Base-by-base conservation (phyloP, 2,113 vertebrate species). In the Capreolus pygargus region DNA sequence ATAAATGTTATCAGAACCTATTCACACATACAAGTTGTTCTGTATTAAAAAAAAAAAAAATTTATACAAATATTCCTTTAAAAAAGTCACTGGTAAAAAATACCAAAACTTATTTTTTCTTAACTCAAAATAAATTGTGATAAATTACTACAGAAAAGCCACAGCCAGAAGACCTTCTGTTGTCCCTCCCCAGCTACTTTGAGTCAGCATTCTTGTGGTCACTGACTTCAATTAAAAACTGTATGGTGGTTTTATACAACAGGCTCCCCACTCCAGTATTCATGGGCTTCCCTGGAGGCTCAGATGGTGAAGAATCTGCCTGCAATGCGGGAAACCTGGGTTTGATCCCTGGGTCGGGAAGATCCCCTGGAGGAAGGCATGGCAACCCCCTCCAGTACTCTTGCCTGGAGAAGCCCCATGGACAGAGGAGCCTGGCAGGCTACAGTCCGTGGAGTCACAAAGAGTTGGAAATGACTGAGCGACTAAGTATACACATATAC, bases 61-160 rank as follows among this genome's bases (percentile, higher is more conserved):
- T 10, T 95, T 64, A 83, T 55, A 8, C 30, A 67, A 84, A 86
- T 1, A 21, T 93, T 98, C 93, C 70, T 79, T 81, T 86, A 11
- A 87, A 95, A 93, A 90, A 30, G 55, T 60, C 74, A 36, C 54
- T 58, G 43, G 39, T 27, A 84, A 9, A 90, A 96, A 85, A 76
- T 50, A 78, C 10, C 14, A 85, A 57, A 30, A 96, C 25, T 57
- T 86, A 0, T 79, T 74, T 97, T 55, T 94, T 86, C 79, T 89
- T 93, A 92, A 93, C 70, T 81, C 64, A 92, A 89, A 98, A 94
- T 94, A 89, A 96, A 88, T 11, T 91, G 27, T 57, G 57, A 55
- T 83, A 2, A 83, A 91, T 39, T 93, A 91, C 30, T 83, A 67
- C 3, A 67, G 58, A 95, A 95, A 89, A 12, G 30, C 33, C 27